Conservation (phyloP, 1,140 invertebrate species). For the Drosophila mojavensis region DNA sequence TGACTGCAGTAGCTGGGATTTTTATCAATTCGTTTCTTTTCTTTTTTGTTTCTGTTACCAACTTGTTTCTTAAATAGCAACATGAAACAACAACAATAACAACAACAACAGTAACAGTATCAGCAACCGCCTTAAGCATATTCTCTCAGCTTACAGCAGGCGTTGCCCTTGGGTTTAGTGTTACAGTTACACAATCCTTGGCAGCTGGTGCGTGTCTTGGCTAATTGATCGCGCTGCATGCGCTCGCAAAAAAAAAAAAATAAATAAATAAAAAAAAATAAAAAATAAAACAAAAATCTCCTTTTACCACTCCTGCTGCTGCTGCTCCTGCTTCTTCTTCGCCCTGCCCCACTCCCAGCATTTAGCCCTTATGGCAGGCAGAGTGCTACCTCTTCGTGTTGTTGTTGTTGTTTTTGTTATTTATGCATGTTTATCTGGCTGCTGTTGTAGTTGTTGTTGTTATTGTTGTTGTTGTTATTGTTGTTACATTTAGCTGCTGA, state of each 20-base stretch:
- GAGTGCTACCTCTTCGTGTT: neutral
- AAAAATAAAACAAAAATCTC: slow-evolving; percentile 3
- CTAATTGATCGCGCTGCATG: slow-evolving; percentile 48
- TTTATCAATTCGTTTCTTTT: neutral
- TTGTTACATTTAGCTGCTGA: slow-evolving; percentile 42
- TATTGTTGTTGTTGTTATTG: slow-evolving; percentile 40
- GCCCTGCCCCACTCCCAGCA: neutral
- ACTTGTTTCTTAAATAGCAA: slow-evolving; percentile 26
- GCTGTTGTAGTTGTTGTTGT: slow-evolving; percentile 8
- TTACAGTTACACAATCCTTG: slow-evolving; percentile 49
- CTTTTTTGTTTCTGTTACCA: slow-evolving; percentile 1
- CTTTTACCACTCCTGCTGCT: neutral
- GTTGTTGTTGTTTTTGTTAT: slow-evolving; percentile 11
- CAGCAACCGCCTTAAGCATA: neutral
- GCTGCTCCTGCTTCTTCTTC: neutral
- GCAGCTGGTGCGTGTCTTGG: slow-evolving; percentile 47
- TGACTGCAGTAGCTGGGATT: slow-evolving; percentile 36
- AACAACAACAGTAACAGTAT: neutral
- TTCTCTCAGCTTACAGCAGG: slow-evolving; percentile 30
- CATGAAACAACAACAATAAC: neutral
- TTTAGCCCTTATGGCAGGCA: slow-evolving; percentile 18
- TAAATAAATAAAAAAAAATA: slow-evolving; percentile 1
- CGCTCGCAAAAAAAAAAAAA: slow-evolving; percentile 22
- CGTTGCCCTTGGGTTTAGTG: slow-evolving; percentile 43
- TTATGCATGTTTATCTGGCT: slow-evolving; percentile 47